phyloP scores from a whole-genome alignment of 2,888 invertebrate species.

The Tholera decimalis region DNA sequence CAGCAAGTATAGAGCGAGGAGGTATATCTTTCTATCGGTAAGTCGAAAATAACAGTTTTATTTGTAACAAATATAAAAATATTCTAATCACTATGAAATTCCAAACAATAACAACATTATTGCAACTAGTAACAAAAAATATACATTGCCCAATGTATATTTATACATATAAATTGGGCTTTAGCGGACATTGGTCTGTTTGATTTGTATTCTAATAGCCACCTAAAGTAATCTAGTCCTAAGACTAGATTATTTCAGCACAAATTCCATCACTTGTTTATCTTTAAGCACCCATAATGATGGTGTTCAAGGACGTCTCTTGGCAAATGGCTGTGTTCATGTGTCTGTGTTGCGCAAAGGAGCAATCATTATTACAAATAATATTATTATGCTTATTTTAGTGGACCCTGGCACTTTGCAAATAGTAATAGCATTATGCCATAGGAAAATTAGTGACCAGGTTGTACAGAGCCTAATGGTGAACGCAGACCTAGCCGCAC shows the following conservation, averaged over 20 bases:
- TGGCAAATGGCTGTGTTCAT: conserved; percentile 53
- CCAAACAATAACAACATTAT: no score
- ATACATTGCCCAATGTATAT: no score
- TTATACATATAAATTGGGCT: no score
- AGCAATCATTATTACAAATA: conserved; percentile 62
- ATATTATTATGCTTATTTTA: conserved; percentile 59
- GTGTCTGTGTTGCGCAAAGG: conserved; percentile 52
- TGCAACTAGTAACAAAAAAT: no score
- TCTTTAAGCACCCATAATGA: conserved; percentile 47
- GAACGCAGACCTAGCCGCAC: no score
- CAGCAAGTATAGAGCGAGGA: no score
- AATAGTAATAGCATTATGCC: conserved; percentile 43
- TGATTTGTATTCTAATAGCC: conserved; percentile 21
- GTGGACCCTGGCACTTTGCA: conserved; percentile 35
- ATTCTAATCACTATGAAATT: no score
- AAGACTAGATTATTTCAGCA: conserved; percentile 23
- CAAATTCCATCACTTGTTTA: conserved; percentile 39
- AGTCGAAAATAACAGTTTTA: no score
- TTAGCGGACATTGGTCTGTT: conserved; percentile 6
- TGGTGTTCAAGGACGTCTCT: conserved; percentile 57
- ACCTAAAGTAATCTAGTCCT: neutral
- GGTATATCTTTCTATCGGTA: no score
- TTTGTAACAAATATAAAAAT: no score
- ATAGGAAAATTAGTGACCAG: conserved; percentile 33
- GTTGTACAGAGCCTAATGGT: no score